Percentiles rank a stretch among this genome's conserved stretches.
Conservation (phyloP, 2,113 vertebrate genomes). For the Heterochromis multidens region DNA sequence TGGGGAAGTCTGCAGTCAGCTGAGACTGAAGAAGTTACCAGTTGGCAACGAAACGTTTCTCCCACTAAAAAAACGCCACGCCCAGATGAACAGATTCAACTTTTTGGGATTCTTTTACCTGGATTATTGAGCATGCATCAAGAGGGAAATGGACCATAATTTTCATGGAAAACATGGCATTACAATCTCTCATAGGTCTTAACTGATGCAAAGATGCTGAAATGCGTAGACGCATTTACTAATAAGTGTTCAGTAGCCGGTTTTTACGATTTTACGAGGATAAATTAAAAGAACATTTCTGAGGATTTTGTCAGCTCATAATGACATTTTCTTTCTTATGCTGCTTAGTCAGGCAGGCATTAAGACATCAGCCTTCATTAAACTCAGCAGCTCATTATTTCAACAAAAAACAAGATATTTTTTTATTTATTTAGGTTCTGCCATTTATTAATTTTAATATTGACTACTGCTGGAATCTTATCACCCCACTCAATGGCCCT, state of each 20-base stretch:
- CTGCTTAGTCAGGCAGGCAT: neutral
- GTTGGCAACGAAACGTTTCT: no score
- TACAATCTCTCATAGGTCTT: neutral
- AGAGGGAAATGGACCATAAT: neutral
- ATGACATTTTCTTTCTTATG: neutral
- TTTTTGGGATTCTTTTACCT: no score
- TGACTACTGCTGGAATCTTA: neutral
- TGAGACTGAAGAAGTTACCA: no score
- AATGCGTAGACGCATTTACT: neutral
- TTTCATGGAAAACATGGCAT: neutral
- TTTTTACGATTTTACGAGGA: neutral
- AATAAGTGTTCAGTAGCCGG: neutral
- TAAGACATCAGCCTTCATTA: neutral
- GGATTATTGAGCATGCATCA: no score
- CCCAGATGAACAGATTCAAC: no score
- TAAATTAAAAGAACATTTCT: neutral
- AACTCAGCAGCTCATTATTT: constrained; percentile 2
- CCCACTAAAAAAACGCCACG: no score
- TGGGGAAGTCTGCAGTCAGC: no score
- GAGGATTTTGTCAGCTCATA: neutral
- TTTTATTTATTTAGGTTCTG: neutral
- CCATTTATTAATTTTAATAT: constrained; percentile 9
- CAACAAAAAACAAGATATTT: neutral
- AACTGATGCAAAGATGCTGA: neutral
- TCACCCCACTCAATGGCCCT: neutral